Evolutionary conservation across 2,797 vertebrate genomes (phyloP).

Genomic region (Danio albolineatus): DNA sequence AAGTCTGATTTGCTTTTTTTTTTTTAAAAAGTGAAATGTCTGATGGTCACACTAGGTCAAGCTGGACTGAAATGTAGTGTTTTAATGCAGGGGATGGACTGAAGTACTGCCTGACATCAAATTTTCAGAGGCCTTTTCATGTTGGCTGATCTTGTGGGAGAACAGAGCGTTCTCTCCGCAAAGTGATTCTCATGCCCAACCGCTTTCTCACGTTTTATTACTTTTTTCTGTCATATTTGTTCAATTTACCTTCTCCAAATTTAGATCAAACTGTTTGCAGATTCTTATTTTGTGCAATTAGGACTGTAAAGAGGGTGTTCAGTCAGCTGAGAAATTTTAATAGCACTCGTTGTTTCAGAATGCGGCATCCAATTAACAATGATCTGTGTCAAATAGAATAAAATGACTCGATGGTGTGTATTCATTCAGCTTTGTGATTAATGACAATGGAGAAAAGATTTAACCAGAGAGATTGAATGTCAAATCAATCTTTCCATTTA

Average conservation of each 20-base stretch:
- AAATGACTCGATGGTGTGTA: background rate
- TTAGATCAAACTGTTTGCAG: background rate
- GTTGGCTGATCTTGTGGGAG: background rate
- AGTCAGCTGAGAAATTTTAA: slow-evolving; percentile 1
- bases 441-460: background rate
- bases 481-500: background rate
- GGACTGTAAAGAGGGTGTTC: background rate
- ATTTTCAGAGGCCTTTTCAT: slow-evolving; percentile 15
- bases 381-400: background rate
- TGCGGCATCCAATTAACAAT: background rate
- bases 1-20: background rate
- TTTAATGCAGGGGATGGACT: background rate
- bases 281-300: slow-evolving; percentile 10
- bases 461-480: background rate
- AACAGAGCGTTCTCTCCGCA: background rate
- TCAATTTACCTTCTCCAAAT: background rate
- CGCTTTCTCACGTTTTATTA: background rate
- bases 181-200: slow-evolving; percentile 15
- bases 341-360: background rate
- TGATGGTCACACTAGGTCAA: slow-evolving; percentile 16
- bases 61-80: background rate
- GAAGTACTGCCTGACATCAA: slow-evolving; percentile 13
- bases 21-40: background rate
- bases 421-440: background rate
- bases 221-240: background rate